Conservation (phyloP, 2,888 invertebrate genomes). For the Apamea anceps region DNA sequence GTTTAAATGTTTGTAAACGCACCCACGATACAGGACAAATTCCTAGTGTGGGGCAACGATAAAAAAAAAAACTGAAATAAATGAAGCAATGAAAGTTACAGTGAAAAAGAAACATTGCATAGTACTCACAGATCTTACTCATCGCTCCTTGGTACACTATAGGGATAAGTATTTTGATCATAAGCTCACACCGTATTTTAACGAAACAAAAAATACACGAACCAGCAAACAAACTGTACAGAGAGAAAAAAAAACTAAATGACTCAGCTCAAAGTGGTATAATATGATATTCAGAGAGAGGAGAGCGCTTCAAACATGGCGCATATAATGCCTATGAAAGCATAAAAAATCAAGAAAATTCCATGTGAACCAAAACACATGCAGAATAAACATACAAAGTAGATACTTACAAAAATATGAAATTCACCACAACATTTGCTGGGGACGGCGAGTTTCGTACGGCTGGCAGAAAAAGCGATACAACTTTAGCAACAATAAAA, state of each 20-base stretch:
- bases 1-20: too few relatives aligned
- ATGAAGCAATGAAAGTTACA: neutral
- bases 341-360: constrained; percentile 90
- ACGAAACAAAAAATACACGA: constrained; percentile 43
- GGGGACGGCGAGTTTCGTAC: constrained; percentile 82
- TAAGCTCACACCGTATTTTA: constrained; percentile 28
- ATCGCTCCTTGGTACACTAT: neutral
- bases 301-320: constrained; percentile 83
- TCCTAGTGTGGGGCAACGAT: too few relatives aligned
- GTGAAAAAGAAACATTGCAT: neutral
- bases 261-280: constrained; percentile 82
- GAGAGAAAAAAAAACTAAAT: constrained; percentile 78
- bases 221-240: constrained; percentile 40
- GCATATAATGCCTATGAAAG: constrained; percentile 88
- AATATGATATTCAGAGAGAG: constrained; percentile 86
- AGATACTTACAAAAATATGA: constrained; percentile 91
- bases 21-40: too few relatives aligned
- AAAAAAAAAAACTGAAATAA: too few relatives aligned
- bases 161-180: constrained; percentile 5
- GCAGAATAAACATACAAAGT: constrained; percentile 89
- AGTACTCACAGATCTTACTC: neutral
- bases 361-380: constrained; percentile 90
- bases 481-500: constrained; percentile 11
- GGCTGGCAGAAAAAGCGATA: constrained; percentile 70
- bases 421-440: constrained; percentile 91